Conservation (phyloP, 1,140 invertebrate species). For the Meloidogyne chitwoodi region DNA sequence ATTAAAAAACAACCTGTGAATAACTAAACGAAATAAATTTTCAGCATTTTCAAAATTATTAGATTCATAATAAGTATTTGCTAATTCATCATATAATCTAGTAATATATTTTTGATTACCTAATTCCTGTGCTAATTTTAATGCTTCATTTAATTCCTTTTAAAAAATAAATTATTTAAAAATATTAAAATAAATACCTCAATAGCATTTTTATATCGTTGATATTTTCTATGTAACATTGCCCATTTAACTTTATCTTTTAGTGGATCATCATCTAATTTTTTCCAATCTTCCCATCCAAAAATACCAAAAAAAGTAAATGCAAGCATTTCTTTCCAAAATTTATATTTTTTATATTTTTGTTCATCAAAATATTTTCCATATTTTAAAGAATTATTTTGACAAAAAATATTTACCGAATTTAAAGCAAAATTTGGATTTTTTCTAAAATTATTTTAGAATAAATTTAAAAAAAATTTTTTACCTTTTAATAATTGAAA, state of each 20-base stretch:
- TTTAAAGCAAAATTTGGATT: neutral
- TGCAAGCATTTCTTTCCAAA: neutral
- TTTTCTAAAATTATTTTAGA: neutral
- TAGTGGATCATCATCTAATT: conserved; percentile 54
- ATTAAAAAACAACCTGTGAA: neutral
- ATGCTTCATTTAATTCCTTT: conserved; percentile 33
- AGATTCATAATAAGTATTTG: conserved; percentile 54
- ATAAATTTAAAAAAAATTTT: neutral
- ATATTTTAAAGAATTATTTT: neutral
- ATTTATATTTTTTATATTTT: neutral
- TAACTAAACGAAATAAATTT: neutral
- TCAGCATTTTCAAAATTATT: conserved; percentile 53
- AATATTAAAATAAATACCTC: conserved; percentile 22
- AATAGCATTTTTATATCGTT: conserved; percentile 49
- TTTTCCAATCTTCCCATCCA: neutral
- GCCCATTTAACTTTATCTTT: conserved; percentile 60
- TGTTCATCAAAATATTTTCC: neutral
- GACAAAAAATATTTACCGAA: too few species aligned
- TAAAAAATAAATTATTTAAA: neutral
- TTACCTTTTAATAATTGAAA: neutral
- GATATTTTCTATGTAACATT: conserved; percentile 54
- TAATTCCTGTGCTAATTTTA: conserved; percentile 35
- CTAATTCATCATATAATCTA: conserved; percentile 53
- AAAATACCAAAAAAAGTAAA: conserved; percentile 2
- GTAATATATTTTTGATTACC: conserved; percentile 34